Percentiles rank a stretch among this genome's conserved stretches.
phyloP scores from a whole-genome alignment of 2,113 vertebrate genomes.

The Coptodon rendalli region DNA sequence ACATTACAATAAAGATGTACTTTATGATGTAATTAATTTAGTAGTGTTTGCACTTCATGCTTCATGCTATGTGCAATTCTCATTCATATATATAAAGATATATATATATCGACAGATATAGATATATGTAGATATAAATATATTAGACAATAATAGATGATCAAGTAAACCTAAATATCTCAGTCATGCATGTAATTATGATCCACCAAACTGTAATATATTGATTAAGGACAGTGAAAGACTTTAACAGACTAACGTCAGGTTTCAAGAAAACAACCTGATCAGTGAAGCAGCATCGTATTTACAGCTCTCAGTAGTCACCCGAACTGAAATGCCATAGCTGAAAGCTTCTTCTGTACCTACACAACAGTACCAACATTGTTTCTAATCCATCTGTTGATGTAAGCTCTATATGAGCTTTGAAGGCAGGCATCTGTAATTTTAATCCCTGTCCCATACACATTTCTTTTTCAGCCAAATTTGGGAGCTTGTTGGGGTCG shows the following conservation, averaged over 20 bases:
- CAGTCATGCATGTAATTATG: background rate
- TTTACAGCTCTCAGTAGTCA: background rate
- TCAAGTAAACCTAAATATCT: background rate
- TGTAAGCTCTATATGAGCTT: constrained; percentile 50
- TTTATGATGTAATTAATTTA: background rate
- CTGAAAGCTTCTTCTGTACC: constrained; percentile 3
- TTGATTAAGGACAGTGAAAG: background rate
- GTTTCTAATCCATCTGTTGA: constrained; percentile 37
- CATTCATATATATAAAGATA: background rate
- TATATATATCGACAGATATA: background rate
- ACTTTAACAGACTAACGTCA: background rate
- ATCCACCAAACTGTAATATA: background rate
- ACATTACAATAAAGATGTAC: background rate
- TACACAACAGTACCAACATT: constrained; percentile 4
- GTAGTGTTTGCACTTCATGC: background rate
- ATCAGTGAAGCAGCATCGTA: background rate
- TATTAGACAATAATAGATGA: background rate
- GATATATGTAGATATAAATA: background rate
- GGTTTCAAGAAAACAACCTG: background rate
- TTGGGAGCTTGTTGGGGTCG: fast-evolving
- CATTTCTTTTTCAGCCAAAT: background rate
- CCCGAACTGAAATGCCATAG: background rate
- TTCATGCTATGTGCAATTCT: background rate
- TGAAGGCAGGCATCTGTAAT: constrained; percentile 48
- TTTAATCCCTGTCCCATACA: constrained; percentile 26